Evolutionary conservation across 2,888 invertebrate species (phyloP), one percentile per base, ranked within the genome.

Genomic region (Lutraria lutraria): DNA sequence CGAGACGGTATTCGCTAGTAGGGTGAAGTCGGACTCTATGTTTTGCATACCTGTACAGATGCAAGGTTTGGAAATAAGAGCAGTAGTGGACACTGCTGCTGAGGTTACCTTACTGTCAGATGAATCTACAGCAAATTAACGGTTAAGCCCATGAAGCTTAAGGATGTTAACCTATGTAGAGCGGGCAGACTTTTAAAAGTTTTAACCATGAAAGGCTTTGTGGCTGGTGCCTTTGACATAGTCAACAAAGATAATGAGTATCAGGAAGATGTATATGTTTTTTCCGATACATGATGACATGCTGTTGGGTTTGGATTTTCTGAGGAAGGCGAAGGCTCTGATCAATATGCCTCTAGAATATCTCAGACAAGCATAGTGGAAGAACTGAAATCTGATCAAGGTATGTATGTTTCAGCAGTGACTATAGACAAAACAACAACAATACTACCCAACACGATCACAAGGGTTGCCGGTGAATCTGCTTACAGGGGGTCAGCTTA

Each of bases 21-120:
- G 43, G 43, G 43, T 43, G 43, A 43, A 43, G 43, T 43, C 43
- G 43, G 43, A 43, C 43, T 43, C 43, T 43, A 43, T 43, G 43
- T 43, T 43, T 43, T 8, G 43, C 43, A 43, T 43, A 43, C 43
- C 43, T 43, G 43, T 43, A 43, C 43, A 43, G 43, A 8, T 43
- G 43, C 43, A 43, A 43, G 43, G 43, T 43, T 43, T 43, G 43
- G 43, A 43, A 43, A 43, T 43, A 43, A 43, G 86, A 34, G 86
- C 86, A 15, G 86, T 86, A 1, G 81, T 86, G 12, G 86, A 86
- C n/a, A 86, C 86, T 0, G 86, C 86, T 54, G 86, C 81, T n/a
- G 56, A 86, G 25, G 86, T 86, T 8, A 86, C 81, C 13, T 25
- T 81, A 34, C 16, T 86, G 31, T 86, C 86, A 0, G 86, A 86